Evolutionary conservation across 37 sponge, comb jelly and placozoan species (phyloP).

Genomic region (Hexactinellida sp.): DNA sequence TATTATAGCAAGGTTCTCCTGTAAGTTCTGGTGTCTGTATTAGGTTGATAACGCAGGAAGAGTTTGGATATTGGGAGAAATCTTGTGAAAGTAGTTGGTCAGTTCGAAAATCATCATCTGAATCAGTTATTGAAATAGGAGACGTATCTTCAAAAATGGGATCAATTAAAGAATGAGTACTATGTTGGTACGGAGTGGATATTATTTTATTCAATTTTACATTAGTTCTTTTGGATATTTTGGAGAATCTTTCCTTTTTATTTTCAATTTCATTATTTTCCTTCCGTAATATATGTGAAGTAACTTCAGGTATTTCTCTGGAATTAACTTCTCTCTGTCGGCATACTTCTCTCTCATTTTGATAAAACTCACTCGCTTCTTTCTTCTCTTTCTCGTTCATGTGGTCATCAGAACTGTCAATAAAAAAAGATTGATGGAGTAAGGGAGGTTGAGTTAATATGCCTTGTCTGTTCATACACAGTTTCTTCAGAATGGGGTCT

Average conservation of each 20-base stretch:
- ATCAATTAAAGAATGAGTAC: neutral
- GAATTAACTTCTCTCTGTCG: neutral
- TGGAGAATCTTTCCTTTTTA: neutral
- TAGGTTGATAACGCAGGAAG: neutral
- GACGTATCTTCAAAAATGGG: neutral
- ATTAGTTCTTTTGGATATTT: neutral
- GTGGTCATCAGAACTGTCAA: neutral
- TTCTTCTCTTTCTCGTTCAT: neutral
- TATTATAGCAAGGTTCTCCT: neutral
- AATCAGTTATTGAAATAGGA: neutral
- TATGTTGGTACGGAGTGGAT: too few relatives aligned
- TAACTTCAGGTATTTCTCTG: neutral
- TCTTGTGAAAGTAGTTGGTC: neutral
- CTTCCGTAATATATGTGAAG: too few relatives aligned
- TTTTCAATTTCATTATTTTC: neutral
- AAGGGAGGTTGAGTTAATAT: neutral
- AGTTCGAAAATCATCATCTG: neutral
- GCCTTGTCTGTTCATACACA: neutral
- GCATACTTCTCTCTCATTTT: neutral
- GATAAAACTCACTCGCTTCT: neutral
- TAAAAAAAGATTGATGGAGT: conserved; percentile 2
- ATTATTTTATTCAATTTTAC: neutral
- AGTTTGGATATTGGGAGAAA: neutral
- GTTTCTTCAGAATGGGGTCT: neutral
- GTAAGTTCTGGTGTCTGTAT: neutral